Base-by-base conservation (phyloP, 2,888 invertebrate species). In the Hyposoter didymator region DNA sequence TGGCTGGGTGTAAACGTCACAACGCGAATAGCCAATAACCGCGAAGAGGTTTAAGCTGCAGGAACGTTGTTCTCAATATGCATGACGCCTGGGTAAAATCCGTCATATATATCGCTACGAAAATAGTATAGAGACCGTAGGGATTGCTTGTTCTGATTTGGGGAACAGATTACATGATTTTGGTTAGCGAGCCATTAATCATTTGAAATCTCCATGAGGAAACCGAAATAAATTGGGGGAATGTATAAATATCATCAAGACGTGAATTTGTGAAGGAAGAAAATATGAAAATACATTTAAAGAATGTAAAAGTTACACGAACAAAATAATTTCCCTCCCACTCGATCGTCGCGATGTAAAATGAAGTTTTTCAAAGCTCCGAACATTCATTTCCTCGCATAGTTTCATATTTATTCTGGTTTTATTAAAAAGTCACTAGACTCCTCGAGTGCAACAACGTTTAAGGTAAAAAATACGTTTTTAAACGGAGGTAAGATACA, bases 51-150 rank as follows among this genome's bases (percentile, higher is more conserved):
- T 67, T 12, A 14, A 67, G 67, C n/a, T 43, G 22, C 19, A 43
- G 28, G 28, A 39, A 39, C 49, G 28, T 28, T 28, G 14, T 14
- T 19, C 39, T 49, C 49, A 19, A 10, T 22, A 55, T 28, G 32
- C 67, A 47, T 14, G 19, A 47, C 10, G 19, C 52, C 28, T n/a
- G 22, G 43, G 39, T 28, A 73, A 35, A 55, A 45, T 62, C 47
- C 69, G 32, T 69, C 19, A 45, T 45, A 35, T 45, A 67, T 59
- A 47, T 75, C 10, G 14, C 14, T 28, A 59, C 5, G 59, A 59
- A 59, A 59, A 28, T 59, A 28, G 59, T 12, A 28, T 28, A 14
- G 22, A 59, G 22, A 59, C 55, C 28, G 5, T 28, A 6, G 59
- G 59, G 28, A 59, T 28, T 28, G 59, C 59, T 59, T 14, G 14